phyloP scores from a whole-genome alignment of 1,140 invertebrate genomes.

The Triops longicaudatus region DNA sequence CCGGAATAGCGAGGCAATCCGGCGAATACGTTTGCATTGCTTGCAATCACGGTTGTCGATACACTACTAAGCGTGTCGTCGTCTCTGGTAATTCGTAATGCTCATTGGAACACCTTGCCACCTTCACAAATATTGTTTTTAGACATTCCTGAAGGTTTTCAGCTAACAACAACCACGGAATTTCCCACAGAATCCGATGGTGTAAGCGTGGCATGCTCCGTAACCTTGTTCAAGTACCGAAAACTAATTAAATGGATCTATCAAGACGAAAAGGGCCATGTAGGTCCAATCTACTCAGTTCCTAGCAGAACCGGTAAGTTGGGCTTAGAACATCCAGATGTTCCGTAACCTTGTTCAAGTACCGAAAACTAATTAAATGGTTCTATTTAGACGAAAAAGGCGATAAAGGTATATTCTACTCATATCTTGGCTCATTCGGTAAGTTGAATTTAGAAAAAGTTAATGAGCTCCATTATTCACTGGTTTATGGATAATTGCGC shows the following conservation, averaged over 20 bases:
- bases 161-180: neutral
- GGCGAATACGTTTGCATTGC: neutral
- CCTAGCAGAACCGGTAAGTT: neutral
- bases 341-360: neutral
- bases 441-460: too few species aligned
- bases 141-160: neutral
- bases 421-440: neutral
- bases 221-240: neutral
- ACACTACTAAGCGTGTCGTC: neutral
- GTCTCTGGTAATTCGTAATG: neutral
- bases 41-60: neutral
- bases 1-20: neutral
- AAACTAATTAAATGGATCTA: neutral
- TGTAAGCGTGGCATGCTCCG: neutral
- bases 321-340: too few species aligned
- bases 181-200: neutral
- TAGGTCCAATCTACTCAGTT: neutral
- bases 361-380: neutral
- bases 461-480: too few species aligned
- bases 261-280: neutral
- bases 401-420: neutral
- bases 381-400: neutral
- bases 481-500: too few species aligned
- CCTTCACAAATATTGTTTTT: neutral
- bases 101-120: too few species aligned